phyloP scores from a whole-genome alignment of 2,797 vertebrate species.

The Neopelma chrysocephalum region DNA sequence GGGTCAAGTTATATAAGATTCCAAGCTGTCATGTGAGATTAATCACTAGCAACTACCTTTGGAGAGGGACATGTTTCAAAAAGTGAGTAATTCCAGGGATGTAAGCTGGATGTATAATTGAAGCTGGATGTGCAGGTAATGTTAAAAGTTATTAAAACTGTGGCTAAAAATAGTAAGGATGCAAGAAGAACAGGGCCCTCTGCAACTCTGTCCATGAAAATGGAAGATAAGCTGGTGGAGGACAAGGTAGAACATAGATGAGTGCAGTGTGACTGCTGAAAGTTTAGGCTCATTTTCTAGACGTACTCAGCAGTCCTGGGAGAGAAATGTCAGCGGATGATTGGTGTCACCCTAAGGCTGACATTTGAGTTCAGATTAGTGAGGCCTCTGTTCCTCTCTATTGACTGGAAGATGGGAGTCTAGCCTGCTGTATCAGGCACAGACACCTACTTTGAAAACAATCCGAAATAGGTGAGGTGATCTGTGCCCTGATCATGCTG shows the following conservation, averaged over 20 bases:
- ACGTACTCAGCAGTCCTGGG: not conserved
- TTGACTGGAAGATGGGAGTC: not conserved
- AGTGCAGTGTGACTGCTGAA: not conserved
- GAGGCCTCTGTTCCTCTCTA: not conserved
- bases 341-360: not conserved
- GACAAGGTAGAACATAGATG: not conserved
- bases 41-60: not conserved
- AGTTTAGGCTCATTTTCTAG: not conserved
- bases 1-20: not conserved
- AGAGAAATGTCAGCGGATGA: not conserved
- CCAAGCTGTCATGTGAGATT: not conserved
- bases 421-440: not conserved
- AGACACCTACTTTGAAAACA: not conserved
- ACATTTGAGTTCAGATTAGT: not conserved
- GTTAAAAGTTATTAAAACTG: not conserved
- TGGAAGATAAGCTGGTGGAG: not conserved
- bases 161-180: not conserved
- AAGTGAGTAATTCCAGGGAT: not conserved
- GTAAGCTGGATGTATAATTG: not conserved
- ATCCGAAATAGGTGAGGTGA: not conserved
- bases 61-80: not conserved
- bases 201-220: not conserved
- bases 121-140: not conserved
- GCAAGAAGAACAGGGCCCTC: not conserved
- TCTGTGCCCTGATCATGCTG: not conserved